Base-by-base conservation (phyloP, 2,113 vertebrate species). In the Gymnogyps californianus region DNA sequence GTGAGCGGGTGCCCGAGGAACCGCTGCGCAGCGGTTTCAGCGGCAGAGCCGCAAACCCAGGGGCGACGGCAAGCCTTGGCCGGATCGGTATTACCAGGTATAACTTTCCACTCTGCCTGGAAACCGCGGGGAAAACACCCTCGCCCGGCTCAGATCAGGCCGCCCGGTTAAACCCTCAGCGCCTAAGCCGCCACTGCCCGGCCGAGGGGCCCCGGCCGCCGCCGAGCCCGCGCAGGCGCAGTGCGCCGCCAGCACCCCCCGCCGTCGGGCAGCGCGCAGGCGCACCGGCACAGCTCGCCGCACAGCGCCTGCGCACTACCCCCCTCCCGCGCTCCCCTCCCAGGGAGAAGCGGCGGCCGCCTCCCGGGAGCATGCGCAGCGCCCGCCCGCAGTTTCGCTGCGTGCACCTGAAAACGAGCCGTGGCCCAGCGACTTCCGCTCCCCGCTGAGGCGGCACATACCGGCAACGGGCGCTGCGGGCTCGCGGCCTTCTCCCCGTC, bases 381-480 rank as follows among this genome's bases (percentile, higher is more conserved):
- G 28, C 29, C 28, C 4, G 44, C 51, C 70, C 55, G 40, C 78
- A 76, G 74, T 36, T 82, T 54, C 62, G n/a, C 87, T 42, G 79
- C 85, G 59, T 76, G 92, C 93, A 93, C 95, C 92, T 91, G 96
- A 94, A 19, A 54, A 8, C 20, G 15, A 71, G 72, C 2, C 58
- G 46, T 11, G 86, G 93, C 83, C 57, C 80, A 44, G 42, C 83
- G 59, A 95, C 95, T 97, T 97, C 97, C 96, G 96, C 87, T 76
- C 36, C 57, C 72, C 49, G 17, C 72, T 5, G 61, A 54, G 40
- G 51, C 58, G 34, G 55, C 55, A 10, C 40, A 42, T 42, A 7
- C 55, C 22, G 59, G 21, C 46, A 42, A 28, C 38, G 29, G 38
- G 21, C 54, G 36, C 58, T 38, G 38, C 40, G 49, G 31, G 62